These are phyloP conservation scores for Dendroctonus valens DNA, from an alignment of 1,140 invertebrate genomes.

Conservation along the genomic window DNA sequence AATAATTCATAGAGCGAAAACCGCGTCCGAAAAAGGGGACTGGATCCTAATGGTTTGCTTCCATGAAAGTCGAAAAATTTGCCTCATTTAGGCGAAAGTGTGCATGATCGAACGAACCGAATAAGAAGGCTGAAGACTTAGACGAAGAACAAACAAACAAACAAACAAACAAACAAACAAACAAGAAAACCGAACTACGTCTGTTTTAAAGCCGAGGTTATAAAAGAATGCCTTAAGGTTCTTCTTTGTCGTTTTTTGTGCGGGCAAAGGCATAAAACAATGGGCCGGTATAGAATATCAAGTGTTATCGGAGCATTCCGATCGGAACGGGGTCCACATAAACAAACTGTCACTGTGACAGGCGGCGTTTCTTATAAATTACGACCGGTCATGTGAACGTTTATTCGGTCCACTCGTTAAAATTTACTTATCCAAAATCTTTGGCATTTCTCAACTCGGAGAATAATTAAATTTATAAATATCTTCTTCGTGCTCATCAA, in stretches of 20 bases:
- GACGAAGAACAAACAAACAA: not conserved
- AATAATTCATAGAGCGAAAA: slow-evolving; percentile 34
- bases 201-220: slow-evolving; percentile 25
- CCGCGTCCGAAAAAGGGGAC: not conserved
- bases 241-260: slow-evolving; percentile 23
- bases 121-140: no score
- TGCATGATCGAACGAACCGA: no score
- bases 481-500: no score
- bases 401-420: slow-evolving; percentile 24
- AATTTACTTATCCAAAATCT: slow-evolving; percentile 18
- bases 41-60: slow-evolving; percentile 18
- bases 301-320: slow-evolving; percentile 38
- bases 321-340: slow-evolving; percentile 36
- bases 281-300: slow-evolving; percentile 35
- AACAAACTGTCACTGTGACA: slow-evolving; percentile 38
- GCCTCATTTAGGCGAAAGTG: no score
- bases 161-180: not conserved
- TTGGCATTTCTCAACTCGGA: not conserved
- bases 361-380: slow-evolving; percentile 37
- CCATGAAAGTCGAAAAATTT: slow-evolving; percentile 13
- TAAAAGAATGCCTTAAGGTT: slow-evolving; percentile 27
- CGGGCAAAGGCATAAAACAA: slow-evolving; percentile 29
- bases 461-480: no score
- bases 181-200: slow-evolving; percentile 14
- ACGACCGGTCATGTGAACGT: slow-evolving; percentile 21